Evolutionary conservation across 2,888 invertebrate genomes (phyloP).

Genomic region (Ernsta delagoae): DNA sequence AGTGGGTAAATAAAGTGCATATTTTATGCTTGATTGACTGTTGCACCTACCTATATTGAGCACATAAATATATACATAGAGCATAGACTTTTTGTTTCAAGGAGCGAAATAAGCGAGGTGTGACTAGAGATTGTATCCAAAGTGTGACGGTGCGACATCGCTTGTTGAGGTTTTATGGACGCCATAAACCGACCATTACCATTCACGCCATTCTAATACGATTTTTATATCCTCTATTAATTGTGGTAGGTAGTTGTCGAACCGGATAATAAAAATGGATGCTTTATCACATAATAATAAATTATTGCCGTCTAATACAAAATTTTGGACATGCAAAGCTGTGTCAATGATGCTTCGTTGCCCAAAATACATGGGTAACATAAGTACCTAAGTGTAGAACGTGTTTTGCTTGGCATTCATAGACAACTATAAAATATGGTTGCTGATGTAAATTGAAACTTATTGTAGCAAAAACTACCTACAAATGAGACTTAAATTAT

Average conservation of each 20-base stretch:
- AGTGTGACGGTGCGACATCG: conserved; percentile 60
- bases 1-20: neutral
- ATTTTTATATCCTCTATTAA: conserved; percentile 72
- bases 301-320: conserved; percentile 4
- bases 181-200: conserved; percentile 68
- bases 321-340: conserved; percentile 18
- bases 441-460: neutral
- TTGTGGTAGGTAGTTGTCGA: conserved; percentile 69
- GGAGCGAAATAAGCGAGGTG: conserved; percentile 40
- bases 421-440: neutral
- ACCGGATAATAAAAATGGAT: conserved; percentile 58
- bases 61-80: too few relatives aligned
- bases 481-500: too few relatives aligned
- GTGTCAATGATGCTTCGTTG: neutral
- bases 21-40: neutral
- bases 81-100: conserved; percentile 1
- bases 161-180: conserved; percentile 69
- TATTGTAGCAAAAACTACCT: too few relatives aligned
- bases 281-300: conserved; percentile 20
- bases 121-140: conserved; percentile 52
- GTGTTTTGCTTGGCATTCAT: neutral
- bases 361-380: neutral
- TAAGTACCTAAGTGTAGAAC: neutral
- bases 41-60: too few relatives aligned
- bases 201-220: conserved; percentile 74